These are phyloP conservation scores for Anagrus nilaparvatae DNA, from an alignment of 1,140 invertebrate genomes.

Conservation along the genomic window DNA sequence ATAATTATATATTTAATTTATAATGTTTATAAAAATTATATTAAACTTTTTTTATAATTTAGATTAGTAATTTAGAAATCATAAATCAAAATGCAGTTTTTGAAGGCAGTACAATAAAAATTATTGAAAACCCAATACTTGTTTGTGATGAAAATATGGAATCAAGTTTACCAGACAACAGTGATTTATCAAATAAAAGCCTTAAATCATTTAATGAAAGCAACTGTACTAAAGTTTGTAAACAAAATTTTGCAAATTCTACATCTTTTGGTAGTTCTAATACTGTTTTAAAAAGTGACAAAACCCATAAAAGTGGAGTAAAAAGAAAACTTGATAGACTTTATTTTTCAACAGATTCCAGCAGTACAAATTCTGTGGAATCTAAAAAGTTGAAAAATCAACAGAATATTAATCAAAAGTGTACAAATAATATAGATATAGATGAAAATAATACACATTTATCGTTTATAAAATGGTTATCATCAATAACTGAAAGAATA, in stretches of 20 bases:
- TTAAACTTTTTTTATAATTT: not conserved
- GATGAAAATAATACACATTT: constrained; percentile 38
- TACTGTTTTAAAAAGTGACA: not conserved
- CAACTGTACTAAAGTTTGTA: constrained; percentile 29
- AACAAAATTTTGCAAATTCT: constrained; percentile 21
- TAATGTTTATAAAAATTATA: not conserved
- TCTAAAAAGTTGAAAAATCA: constrained; percentile 27
- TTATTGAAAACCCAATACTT: constrained; percentile 26
- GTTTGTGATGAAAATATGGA: too few relatives aligned
- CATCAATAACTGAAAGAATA: constrained; percentile 64
- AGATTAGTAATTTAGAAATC: constrained; percentile 34
- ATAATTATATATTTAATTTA: constrained; percentile 4
- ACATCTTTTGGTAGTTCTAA: not conserved
- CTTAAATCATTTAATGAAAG: constrained; percentile 29
- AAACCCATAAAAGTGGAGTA: constrained; percentile 29
- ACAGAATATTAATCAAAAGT: constrained; percentile 30
- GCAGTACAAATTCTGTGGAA: constrained; percentile 34
- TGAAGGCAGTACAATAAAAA: constrained; percentile 25
- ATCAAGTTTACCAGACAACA: too few relatives aligned
- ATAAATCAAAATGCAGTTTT: constrained; percentile 29
- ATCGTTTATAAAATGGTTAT: constrained; percentile 59
- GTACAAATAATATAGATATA: constrained; percentile 29
- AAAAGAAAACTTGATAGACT: constrained; percentile 26
- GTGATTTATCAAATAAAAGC: constrained; percentile 28
- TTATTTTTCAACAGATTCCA: constrained; percentile 18